Evolutionary conservation across 1,140 invertebrate genomes (phyloP).

Genomic region (Halotydeus destructor): DNA sequence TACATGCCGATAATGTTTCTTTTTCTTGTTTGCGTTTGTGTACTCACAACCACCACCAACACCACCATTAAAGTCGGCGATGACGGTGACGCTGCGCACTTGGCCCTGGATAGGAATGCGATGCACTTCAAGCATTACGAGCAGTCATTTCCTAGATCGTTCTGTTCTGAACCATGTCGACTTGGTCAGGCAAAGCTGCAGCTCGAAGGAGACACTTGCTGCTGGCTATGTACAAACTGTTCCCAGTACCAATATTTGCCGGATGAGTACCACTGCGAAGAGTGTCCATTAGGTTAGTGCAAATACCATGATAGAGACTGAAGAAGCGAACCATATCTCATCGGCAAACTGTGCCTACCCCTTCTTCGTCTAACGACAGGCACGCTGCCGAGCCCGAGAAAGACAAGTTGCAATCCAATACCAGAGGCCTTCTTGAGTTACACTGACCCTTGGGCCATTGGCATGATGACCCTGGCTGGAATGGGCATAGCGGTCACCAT

Average conservation of each 20-base stretch:
- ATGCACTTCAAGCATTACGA: constrained; percentile 21
- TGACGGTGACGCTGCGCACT: constrained; percentile 38
- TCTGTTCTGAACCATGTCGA: constrained; percentile 28
- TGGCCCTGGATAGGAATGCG: constrained; percentile 44
- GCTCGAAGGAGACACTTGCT: constrained; percentile 31
- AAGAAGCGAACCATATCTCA: too few relatives aligned
- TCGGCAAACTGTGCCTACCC: neutral
- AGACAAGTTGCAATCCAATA: constrained; percentile 28
- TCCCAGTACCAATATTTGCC: constrained; percentile 35
- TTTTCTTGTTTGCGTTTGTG: too few relatives aligned
- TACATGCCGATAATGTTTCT: too few relatives aligned
- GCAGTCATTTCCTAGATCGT: constrained; percentile 25
- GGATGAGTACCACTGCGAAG: constrained; percentile 37
- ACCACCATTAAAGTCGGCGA: constrained; percentile 21
- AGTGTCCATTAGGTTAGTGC: constrained; percentile 25
- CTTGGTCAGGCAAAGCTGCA: constrained; percentile 19
- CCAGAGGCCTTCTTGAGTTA: constrained; percentile 33
- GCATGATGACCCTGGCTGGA: constrained; percentile 34
- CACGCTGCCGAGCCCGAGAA: constrained; percentile 23
- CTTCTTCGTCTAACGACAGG: constrained; percentile 18
- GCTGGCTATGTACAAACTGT: constrained; percentile 38
- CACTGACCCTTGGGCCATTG: constrained; percentile 33
- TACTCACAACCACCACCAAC: too few relatives aligned
- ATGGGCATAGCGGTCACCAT: constrained; percentile 53
- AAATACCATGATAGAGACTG: neutral